phyloP scores from a whole-genome alignment of 2,888 invertebrate genomes.

The Coronaproctus castanopsis region DNA sequence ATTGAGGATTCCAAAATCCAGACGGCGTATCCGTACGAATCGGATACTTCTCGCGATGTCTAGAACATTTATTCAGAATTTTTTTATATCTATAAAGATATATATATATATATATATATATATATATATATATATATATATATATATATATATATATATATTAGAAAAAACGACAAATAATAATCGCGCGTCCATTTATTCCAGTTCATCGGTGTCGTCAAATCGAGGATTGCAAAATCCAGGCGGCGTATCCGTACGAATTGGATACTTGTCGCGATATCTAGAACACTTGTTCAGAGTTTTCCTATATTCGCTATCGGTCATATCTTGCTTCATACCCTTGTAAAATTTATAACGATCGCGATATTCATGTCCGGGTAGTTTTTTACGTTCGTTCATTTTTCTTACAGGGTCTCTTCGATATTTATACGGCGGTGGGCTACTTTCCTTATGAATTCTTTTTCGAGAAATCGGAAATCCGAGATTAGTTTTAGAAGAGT shows the following conservation, averaged over 20 bases:
- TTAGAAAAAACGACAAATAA: no score
- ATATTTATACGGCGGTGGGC: slow-evolving; percentile 23
- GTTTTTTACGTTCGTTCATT: slow-evolving; percentile 25
- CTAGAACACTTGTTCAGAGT: slow-evolving; percentile 30
- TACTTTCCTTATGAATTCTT: slow-evolving; percentile 12
- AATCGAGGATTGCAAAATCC: slow-evolving; percentile 28
- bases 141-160: no score
- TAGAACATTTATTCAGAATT: no score
- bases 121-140: no score
- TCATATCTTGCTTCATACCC: slow-evolving; percentile 23
- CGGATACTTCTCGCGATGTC: slow-evolving; percentile 28
- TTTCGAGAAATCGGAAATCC: not conserved
- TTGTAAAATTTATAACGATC: slow-evolving; percentile 27
- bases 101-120: no score
- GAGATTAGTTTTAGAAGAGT: not conserved
- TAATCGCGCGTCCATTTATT: no score
- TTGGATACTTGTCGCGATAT: slow-evolving; percentile 28
- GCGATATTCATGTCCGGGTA: slow-evolving; percentile 27
- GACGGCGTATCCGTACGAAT: slow-evolving; percentile 25
- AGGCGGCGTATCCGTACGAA: slow-evolving; percentile 25
- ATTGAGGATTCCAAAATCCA: slow-evolving; percentile 27
- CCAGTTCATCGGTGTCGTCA: slow-evolving; percentile 21
- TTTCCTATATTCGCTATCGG: slow-evolving; percentile 26
- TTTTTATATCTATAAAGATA: no score
- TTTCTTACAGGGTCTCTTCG: slow-evolving; percentile 24